Base-by-base conservation (phyloP, 2,797 vertebrate species). In the Leptoclinus maculatus region DNA sequence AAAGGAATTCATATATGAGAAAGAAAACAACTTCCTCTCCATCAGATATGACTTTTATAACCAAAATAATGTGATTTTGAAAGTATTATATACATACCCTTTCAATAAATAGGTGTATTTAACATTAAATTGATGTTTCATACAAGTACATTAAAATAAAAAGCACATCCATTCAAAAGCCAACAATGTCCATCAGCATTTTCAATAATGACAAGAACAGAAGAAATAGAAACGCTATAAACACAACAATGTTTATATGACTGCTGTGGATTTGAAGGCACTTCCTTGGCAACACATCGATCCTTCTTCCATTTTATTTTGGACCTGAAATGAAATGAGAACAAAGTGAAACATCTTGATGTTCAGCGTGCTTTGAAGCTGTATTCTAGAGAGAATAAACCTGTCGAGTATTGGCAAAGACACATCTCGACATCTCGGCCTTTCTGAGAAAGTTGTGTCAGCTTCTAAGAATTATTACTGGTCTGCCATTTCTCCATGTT, bases 211-310 rank as follows among this genome's bases (percentile, higher is more conserved):
- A 85, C 80, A 32, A 32, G 9, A 83, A 69, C 34, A 91, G 84
- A 65, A 87, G 84, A 85, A 91, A 86, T 69, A 86, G 59, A 89
- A 88, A 90, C 49, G 83, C 59, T 74, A 79, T 76, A 80, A 84
- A 90, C 82, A 90, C 82, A 91, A 90, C 43, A 88, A 91, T 82
- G 78, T 83, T 91, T 66, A 68, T 63, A 83, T 91, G 88, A 90
- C 85, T 88, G 89, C 78, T 91, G 91, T 90, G 90, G 90, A 88
- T 94, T 89, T 88, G 90, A 96, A 95, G 95, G 95, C 95, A 96
- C 95, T 95, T 95, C 91, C 94, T 93, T 89, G 92, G 93, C 87
- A 92, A 93, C 89, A 84, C 89, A 76, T 83, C 64, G 86, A 92
- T 91, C 91, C 88, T 80, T 93, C 94, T 89, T 93, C 85, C 67